Base-by-base conservation (phyloP, 2,888 invertebrate genomes). In the Dryobota labecula region DNA sequence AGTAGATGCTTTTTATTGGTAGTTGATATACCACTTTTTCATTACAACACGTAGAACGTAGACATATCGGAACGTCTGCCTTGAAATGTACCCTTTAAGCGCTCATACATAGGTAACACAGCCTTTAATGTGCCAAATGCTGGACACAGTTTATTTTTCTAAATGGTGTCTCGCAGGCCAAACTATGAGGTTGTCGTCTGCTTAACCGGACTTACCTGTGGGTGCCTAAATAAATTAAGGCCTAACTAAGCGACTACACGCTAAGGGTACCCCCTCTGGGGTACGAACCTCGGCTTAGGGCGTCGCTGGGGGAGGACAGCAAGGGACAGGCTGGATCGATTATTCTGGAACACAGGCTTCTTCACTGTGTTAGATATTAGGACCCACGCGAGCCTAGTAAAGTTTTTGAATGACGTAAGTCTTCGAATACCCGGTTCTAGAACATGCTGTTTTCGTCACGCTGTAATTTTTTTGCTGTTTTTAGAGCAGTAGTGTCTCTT, bases 31-130 rank as follows among this genome's bases (percentile, higher is more conserved):
- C 24, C 15, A 41, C 5, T 70, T 41, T 68, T 69, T 57, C 9
- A 69, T 74, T 47, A 20, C 33, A 33, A 27, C 11, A 43, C 65
- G 74, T 43, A 47, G 30, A 38, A 70, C 15, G n/a, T 4, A 68
- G 53, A 45, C 27, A 51, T 27, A 18, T 61, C 2, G 30, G 49
- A 64, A 65, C 30, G 33, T 33, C 8, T 41, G 38, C 18, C 41
- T 65, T 51, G 20, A 38, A 15, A 33, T 30, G 30, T 30, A 9
- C 15, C 15, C n/a, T 24, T 47, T 45, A 2, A 38, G 3, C 30
- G 15, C 33, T 8, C 15, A 33, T 6, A 11, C 9, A 9, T n/a
- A n/a, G 2, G 18, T 6, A 2, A 33, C 7, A n/a, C 33, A 33
- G 56, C n/a, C 33, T 13, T 30, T 20, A 56, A 13, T n/a, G 4